Conservation (phyloP, 2,888 invertebrate species). For the Scaptomyza cyrtandrae region DNA sequence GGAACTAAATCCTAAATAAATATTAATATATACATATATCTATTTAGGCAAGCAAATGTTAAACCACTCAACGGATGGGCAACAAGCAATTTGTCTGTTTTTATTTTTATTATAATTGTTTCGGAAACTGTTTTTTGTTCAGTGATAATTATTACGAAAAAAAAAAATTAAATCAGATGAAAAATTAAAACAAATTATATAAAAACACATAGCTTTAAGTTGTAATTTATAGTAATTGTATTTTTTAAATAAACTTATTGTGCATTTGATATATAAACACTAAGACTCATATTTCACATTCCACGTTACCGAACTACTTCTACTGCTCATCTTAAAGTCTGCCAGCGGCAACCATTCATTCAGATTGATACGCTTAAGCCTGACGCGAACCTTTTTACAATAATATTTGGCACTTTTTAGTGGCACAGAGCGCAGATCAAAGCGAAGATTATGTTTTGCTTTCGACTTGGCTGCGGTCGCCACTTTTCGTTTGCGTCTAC, state of each 20-base stretch:
- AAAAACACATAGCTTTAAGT: constrained; percentile 60
- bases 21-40: constrained; percentile 20
- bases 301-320: background rate
- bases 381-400: constrained; percentile 47
- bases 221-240: constrained; percentile 76
- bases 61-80: background rate
- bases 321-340: background rate
- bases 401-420: constrained; percentile 43
- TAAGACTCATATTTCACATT: background rate
- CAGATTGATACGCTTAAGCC: constrained; percentile 54
- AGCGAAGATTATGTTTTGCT: background rate
- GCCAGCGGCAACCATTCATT: constrained; percentile 44
- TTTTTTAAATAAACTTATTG: constrained; percentile 76
- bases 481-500: background rate
- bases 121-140: constrained; percentile 56
- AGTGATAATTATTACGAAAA: constrained; percentile 29
- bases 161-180: constrained; percentile 40
- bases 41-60: background rate
- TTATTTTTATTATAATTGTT: constrained; percentile 22
- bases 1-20: constrained; percentile 25
- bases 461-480: background rate
- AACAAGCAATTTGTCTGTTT: constrained; percentile 8
- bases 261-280: constrained; percentile 68
- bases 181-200: constrained; percentile 3
- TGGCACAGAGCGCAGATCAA: constrained; percentile 29